Base-by-base conservation (phyloP, 1,140 invertebrate genomes). In the Laupala kohalensis region DNA sequence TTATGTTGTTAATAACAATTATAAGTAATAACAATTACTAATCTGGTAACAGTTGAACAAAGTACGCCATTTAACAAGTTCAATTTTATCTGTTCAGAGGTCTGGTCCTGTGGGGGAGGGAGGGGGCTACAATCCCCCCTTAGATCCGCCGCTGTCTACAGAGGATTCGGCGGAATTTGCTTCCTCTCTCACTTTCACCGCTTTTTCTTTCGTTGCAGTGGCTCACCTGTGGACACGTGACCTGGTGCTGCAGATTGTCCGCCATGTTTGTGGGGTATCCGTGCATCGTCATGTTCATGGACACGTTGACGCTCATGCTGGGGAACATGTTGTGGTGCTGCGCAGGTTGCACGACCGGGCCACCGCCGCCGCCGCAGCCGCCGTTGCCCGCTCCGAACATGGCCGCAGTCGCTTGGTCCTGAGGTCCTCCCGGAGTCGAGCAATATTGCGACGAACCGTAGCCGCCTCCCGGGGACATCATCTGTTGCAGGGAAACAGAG, bases 241-340 rank as follows among this genome's bases (percentile, higher is more conserved):
- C 75, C 73, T 84, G 78, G 75, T 80, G 83, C 78, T 80, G 81
- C 27, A 80, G 79, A 78, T 86, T 77, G 82, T 78, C 78, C 53
- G 86, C 83, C 73, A 67, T 76, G 62, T 71, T 75, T 0, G 86
- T 82, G 23, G 87, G 86, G 77, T 90, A 91, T 69, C 92, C 92
- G 79, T 92, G 92, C 89, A 96, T 96, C 24, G 95, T 97, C 95
- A 97, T 97, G 79, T 95, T 96, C 95, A 97, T 96, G 71, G 93
- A 95, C 0, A 97, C 94, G 78, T 97, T 97, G 72, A 97, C 94
- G 76, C 92, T 94, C 94, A 97, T 97, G 73, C 90, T 90, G 23
- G 91, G 91, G 79, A 93, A 93, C 75, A 72, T 68, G 29, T 72
- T 72, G 66, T 72, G 69, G 69, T 64, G 71, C 71, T 72, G 71